Base-by-base conservation (phyloP, 2,797 vertebrate species). In the Schizopygopsis malacanthus region DNA sequence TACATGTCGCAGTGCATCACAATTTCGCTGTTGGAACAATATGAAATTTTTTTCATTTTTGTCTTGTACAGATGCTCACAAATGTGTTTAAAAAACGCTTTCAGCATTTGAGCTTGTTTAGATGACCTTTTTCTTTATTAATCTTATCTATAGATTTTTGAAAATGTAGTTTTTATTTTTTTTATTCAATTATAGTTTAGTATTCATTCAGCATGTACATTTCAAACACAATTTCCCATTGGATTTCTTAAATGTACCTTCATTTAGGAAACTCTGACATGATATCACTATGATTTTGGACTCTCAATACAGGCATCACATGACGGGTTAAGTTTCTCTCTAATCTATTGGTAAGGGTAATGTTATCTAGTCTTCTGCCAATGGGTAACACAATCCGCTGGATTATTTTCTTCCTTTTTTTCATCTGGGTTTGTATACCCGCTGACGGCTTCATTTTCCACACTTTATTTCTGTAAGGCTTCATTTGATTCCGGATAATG, bases 401-500 rank as follows among this genome's bases (percentile, higher is more conserved):
- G 12, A 8, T 54, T 41, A 10, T 50, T 33, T 71, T 81, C 47
- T 33, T 69, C 18, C 33, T 81, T 39, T 73, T 73, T 73, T 73
- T 50, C 71, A 16, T 47, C 43, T 8, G 13, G 18, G 37, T 56
- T 22, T 80, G 50, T 47, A 43, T 61, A 18, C 22, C 25, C 47
- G 25, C 54, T 73, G 70, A 61, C 4, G 1, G 71, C 25, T 82
- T 70, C 20, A 70, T 67, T 70, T 54, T 81, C 79, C 79, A 39
- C 22, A 54, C 33, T 82, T 82, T 45, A 82, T 82, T 61, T 73
- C 39, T 4, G 6, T 61, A 45, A 73, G 39, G 39, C 16, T 73
- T 82, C 25, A 37, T 82, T 73, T 73, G 70, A 61, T 73, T 73
- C 16, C 18, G 8, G 41, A 61, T 82, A 73, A 82, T 82, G 81